phyloP scores from a whole-genome alignment of 1,140 invertebrate genomes.

The Heliothis subflexa region DNA sequence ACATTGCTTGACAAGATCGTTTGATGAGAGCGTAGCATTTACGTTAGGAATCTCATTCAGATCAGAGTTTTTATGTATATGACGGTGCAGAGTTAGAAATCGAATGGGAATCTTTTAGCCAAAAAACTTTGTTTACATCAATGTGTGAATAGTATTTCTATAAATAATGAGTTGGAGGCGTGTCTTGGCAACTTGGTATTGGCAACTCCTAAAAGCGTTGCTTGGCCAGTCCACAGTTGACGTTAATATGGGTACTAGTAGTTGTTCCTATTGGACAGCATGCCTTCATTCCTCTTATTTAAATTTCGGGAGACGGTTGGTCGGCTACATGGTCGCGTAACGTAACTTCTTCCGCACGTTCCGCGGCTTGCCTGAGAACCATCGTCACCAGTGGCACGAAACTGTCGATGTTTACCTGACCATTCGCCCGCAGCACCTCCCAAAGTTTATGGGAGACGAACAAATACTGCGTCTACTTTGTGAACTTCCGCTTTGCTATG shows the following conservation, averaged over 20 bases:
- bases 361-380: constrained; percentile 67
- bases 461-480: constrained; percentile 23
- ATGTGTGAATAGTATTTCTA: background rate
- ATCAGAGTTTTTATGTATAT: too few relatives aligned
- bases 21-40: background rate
- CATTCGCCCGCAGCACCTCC: constrained; percentile 36
- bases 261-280: constrained; percentile 14
- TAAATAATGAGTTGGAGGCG: background rate
- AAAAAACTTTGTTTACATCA: background rate
- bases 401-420: constrained; percentile 47
- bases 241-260: background rate
- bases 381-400: constrained; percentile 52
- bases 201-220: constrained; percentile 28
- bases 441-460: background rate
- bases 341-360: constrained; percentile 64
- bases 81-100: background rate
- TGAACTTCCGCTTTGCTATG: constrained; percentile 24
- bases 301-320: constrained; percentile 34
- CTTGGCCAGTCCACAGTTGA: constrained; percentile 8
- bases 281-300: constrained; percentile 13
- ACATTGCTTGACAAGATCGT: background rate
- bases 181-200: constrained; percentile 43
- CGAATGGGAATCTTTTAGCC: too few relatives aligned
- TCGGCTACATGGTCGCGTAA: constrained; percentile 52
- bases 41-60: too few relatives aligned